These are phyloP conservation scores for Callithrix jacchus DNA, from an alignment of 2,113 vertebrate genomes.

Conservation along the genomic window DNA sequence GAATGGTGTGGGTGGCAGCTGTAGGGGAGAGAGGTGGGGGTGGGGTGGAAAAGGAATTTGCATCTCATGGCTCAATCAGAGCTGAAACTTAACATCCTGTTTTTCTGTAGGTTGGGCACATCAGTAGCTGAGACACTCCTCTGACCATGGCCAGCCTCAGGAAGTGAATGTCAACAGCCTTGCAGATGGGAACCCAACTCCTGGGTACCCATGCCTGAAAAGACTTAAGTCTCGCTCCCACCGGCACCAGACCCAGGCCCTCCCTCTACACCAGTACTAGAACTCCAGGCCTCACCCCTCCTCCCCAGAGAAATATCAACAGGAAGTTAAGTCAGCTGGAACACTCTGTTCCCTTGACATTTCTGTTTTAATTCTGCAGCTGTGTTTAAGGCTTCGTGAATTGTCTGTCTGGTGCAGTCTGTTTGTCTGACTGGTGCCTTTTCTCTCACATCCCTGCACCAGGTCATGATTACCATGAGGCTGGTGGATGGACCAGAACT, in stretches of 20 bases:
- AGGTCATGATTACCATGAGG: neutral
- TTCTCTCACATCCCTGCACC: neutral
- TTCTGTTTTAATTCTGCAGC: slow-evolving; percentile 79
- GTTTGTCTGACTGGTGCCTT: neutral
- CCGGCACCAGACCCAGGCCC: neutral
- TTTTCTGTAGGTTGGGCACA: slow-evolving; percentile 74
- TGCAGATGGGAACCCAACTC: slow-evolving; percentile 44
- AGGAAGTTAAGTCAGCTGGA: slow-evolving; percentile 82
- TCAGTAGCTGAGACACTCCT: slow-evolving; percentile 42
- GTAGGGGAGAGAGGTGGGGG: neutral
- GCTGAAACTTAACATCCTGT: slow-evolving; percentile 83
- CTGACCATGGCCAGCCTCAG: slow-evolving; percentile 65
- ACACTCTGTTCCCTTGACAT: slow-evolving; percentile 64
- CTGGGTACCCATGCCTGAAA: neutral
- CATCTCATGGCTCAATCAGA: slow-evolving; percentile 72
- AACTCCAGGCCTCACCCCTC: slow-evolving; percentile 58
- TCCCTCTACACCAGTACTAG: neutral
- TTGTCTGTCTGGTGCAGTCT: neutral
- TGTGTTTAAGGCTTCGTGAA: slow-evolving; percentile 54
- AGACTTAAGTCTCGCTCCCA: neutral
- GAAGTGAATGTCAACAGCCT: slow-evolving; percentile 69
- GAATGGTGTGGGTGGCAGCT: neutral
- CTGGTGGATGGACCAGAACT: neutral
- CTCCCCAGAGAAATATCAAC: slow-evolving; percentile 78
- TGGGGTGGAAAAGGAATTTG: slow-evolving; percentile 59